Percentiles rank a stretch among this genome's conserved stretches.
phyloP scores from a whole-genome alignment of 2,888 invertebrate genomes.

The Caenorhabditis doughertyi region DNA sequence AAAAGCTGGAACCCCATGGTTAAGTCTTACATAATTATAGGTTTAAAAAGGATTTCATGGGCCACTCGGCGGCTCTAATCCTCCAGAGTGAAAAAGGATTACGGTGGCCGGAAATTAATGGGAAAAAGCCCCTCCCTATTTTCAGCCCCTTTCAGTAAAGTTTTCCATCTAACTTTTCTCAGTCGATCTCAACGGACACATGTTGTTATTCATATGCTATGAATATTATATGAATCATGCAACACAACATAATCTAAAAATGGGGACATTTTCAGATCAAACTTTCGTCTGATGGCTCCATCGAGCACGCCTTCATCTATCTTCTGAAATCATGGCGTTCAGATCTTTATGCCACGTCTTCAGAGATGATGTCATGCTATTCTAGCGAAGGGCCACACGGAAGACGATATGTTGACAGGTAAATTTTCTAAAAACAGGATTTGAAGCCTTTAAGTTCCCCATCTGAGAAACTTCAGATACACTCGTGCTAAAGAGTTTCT shows the following conservation, averaged over 20 bases:
- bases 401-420: slow-evolving; percentile 75
- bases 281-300: slow-evolving; percentile 37
- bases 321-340: slow-evolving; percentile 70
- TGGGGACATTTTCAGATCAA: slow-evolving; percentile 55
- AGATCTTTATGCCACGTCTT: slow-evolving; percentile 62
- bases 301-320: slow-evolving; percentile 68
- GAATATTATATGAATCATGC: slow-evolving; percentile 1
- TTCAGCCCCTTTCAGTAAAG: too few relatives aligned
- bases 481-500: slow-evolving; percentile 67
- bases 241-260: background rate
- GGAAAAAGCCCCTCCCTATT: too few relatives aligned
- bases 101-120: too few relatives aligned
- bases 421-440: background rate
- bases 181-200: too few relatives aligned
- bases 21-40: too few relatives aligned
- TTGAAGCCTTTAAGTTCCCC: background rate
- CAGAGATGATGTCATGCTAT: slow-evolving; percentile 66
- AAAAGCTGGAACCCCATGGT: too few relatives aligned
- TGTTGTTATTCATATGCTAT: too few relatives aligned
- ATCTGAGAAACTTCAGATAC: slow-evolving; percentile 57
- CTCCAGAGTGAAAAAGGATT: too few relatives aligned
- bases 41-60: too few relatives aligned
- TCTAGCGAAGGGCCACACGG: slow-evolving; percentile 73
- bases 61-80: too few relatives aligned
- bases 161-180: too few relatives aligned